These are phyloP conservation scores for Coturnix japonica DNA, from an alignment of 2,113 vertebrate genomes.

Conservation along the genomic window DNA sequence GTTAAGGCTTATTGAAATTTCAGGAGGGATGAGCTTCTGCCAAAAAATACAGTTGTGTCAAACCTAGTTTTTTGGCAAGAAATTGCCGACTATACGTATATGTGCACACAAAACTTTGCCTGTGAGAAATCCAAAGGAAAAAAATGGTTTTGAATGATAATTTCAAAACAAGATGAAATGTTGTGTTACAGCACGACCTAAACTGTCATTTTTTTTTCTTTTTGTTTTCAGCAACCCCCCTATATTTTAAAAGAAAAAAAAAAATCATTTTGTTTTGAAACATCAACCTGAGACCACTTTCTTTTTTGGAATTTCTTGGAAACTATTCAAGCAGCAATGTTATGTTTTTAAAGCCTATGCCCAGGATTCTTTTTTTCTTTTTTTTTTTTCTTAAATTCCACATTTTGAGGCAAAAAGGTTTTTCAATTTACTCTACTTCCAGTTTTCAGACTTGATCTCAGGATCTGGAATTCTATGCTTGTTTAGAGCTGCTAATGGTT, in stretches of 20 bases:
- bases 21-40: slow-evolving; percentile 12
- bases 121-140: background rate
- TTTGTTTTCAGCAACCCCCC: background rate
- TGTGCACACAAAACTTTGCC: background rate
- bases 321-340: background rate
- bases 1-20: slow-evolving; percentile 35
- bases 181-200: background rate
- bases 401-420: fast-evolving
- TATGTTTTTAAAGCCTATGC: background rate
- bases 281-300: background rate
- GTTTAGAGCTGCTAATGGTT: background rate
- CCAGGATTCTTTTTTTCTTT: background rate
- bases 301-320: background rate
- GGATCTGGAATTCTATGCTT: background rate
- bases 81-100: background rate
- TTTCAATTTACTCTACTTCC: background rate
- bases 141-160: slow-evolving; percentile 2
- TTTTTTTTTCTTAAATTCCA: background rate
- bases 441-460: background rate
- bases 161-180: slow-evolving; percentile 52
- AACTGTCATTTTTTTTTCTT: background rate
- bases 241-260: slow-evolving; percentile 1
- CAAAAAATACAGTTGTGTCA: slow-evolving; percentile 39
- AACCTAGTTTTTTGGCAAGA: slow-evolving; percentile 32
- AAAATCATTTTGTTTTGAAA: background rate